Base-by-base conservation (phyloP, 1,140 invertebrate genomes). In the Lucilia sericata region DNA sequence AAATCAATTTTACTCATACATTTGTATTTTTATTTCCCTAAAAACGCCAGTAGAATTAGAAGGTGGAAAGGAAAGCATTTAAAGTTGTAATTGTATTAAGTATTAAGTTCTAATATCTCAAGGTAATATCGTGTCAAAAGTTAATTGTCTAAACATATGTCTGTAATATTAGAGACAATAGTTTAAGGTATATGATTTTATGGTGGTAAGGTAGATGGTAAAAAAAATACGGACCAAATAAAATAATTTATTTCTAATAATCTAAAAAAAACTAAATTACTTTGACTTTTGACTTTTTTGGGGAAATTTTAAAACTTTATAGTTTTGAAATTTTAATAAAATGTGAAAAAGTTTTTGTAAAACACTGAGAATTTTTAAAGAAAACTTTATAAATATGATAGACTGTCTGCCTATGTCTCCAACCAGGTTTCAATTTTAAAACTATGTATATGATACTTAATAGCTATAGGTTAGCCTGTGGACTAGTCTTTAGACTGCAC, bases 71-170 rank as follows among this genome's bases (percentile, higher is more conserved):
- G 42, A 21, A 8, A 10, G 12, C n/a, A 21, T 49, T 5, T 25
- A 49, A 78, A 49, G 76, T n/a, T 80, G 76, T 80, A 80, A 80
- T 80, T 21, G 75, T 19, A 14, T 4, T 75, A 17, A 34, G 25
- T 42, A 8, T 5, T 51, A 49, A 49, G 60, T 51, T 81, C 4
- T 74, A 82, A 74, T 82, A 80, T 82, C 42, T 82, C 21, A 82
- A 84, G 84, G 81, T 75, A 82, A 84, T 83, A 75, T 49, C 83
- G 83, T 85, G 85, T 85, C 82, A 83, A 85, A 85, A 74, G 82
- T 84, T 85, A 85, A 85, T 85, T 84, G 85, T 84, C 80, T 13
- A 34, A 78, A 74, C 85, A 85, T 83, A 85, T 85, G 83, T 82
- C 25, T 34, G 51, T 14, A 65, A 14, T 21, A 21, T 21, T 10